Percentiles rank a stretch among this genome's conserved stretches.
phyloP scores from a whole-genome alignment of 1,140 invertebrate species.

The Drosophila bipectinata region DNA sequence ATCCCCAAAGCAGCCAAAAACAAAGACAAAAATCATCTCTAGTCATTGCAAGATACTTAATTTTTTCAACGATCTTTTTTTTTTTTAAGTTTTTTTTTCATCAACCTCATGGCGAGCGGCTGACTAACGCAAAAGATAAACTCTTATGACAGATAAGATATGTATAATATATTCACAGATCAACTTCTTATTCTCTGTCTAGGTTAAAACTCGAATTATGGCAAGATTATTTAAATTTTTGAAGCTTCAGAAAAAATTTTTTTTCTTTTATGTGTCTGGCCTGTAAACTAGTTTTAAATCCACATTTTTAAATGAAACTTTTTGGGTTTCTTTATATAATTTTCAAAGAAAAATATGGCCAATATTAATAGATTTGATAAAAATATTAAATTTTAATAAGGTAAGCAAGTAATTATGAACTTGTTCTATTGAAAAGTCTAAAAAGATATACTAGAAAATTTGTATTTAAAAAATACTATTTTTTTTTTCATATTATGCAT shows the following conservation, averaged over 20 bases:
- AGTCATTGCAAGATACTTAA: constrained; percentile 43
- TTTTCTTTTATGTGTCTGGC: constrained; percentile 1
- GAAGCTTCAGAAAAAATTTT: not conserved
- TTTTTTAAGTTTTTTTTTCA: not conserved
- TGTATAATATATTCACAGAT: not conserved
- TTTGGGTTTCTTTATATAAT: no score
- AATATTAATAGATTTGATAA: no score
- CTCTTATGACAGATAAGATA: constrained; percentile 28
- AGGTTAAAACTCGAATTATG: constrained; percentile 8
- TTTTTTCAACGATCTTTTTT: not conserved
- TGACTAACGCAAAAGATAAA: constrained; percentile 44
- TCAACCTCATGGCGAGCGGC: constrained; percentile 18
- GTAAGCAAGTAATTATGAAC: no score
- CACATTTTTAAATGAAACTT: no score
- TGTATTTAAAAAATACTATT: no score
- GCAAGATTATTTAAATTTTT: constrained; percentile 20
- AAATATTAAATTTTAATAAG: no score
- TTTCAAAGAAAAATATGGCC: no score
- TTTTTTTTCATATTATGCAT: no score
- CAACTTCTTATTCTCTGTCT: not conserved
- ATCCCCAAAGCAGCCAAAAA: constrained; percentile 7
- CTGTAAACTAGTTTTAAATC: constrained; percentile 15
- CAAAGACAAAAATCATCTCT: constrained; percentile 27
- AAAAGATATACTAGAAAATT: no score
- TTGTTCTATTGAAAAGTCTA: no score